Evolutionary conservation across 2,113 vertebrate genomes (phyloP).

Genomic region (Ceratotherium simum): DNA sequence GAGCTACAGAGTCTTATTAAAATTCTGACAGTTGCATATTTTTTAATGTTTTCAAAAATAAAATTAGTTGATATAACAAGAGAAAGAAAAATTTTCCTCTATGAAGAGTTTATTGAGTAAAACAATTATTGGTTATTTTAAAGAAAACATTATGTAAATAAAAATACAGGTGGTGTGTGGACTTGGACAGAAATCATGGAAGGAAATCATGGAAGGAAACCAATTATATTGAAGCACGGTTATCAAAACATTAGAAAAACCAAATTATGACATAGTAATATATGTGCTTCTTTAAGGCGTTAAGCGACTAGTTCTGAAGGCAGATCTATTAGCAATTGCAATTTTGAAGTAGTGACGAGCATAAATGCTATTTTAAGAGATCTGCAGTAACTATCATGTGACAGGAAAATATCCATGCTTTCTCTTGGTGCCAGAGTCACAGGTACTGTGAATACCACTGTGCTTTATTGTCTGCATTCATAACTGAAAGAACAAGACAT

Average conservation of each 20-base stretch:
- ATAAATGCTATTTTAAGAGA: conserved; percentile 24
- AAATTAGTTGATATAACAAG: not conserved
- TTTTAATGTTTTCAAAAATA: conserved; percentile 21
- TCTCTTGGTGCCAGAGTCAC: conserved; percentile 25
- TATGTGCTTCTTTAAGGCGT: not conserved
- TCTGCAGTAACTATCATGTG: not conserved
- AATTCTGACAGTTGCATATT: not conserved
- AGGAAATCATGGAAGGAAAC: not conserved
- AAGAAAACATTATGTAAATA: conserved; percentile 10
- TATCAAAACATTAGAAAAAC: conserved; percentile 26
- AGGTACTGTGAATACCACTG: not conserved
- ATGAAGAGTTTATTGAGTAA: conserved; percentile 14
- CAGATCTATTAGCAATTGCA: not conserved
- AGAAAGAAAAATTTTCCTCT: not conserved
- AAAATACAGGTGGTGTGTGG: not conserved
- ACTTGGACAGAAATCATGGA: not conserved
- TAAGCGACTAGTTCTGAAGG: conserved; percentile 10
- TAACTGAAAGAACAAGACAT: not conserved
- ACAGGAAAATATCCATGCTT: not conserved
- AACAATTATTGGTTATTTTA: not conserved
- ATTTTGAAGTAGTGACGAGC: not conserved
- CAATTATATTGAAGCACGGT: not conserved
- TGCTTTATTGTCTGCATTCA: not conserved
- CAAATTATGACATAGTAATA: conserved; percentile 16
- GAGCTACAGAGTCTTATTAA: conserved; percentile 8